Base-by-base conservation (phyloP, 37 sponge, comb jelly and placozoan species). In the Theonella swinhoei region DNA sequence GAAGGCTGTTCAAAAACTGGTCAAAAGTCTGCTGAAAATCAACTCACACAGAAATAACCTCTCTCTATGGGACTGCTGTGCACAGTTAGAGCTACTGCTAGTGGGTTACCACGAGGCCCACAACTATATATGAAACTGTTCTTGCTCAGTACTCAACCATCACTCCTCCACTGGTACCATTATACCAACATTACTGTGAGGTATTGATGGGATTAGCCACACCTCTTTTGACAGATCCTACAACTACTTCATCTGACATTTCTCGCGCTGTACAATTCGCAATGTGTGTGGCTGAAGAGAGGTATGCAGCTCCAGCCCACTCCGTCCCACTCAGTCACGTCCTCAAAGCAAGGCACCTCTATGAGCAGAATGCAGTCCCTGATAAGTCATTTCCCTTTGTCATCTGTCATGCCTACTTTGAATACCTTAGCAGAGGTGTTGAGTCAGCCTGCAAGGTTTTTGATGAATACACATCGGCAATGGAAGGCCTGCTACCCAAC, bases 31-130 rank as follows among this genome's bases (percentile, higher is more conserved):
- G 0, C 82, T 94, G 34, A 78, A 80, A 30, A 66, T 63, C 0
- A 66, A 88, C 4, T n/a, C 33, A 3, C 82, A 86, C 42, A 77
- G 95, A 30, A 81, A 88, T 70, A 76, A 85, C 67, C 35, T 85
- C 31, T 25, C 64, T 7, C 58, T 94, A 9, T 94, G 95, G 95
- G 39, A 36, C 28, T 68, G 68, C 42, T 92, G 86, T 82, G 93
- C 87, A 32, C 54, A 42, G 11, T 28, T 94, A 36, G 88, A 91
- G 68, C 61, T 62, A 41, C 20, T 59, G 33, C 64, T 73, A 1
- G 93, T 89, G 1, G 83, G 80, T 24, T 42, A 36, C 11, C 43
- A 80, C 14, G 88, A 84, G 25, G 85, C 95, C 29, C n/a, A 9
- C 17, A 35, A 82, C 63, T 47, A 71, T 94, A 0, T 78, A 72